Percentiles rank a stretch among this genome's conserved stretches.
Evolutionary conservation across 35 echinoderm and acorn worm genomes (phyloP).

Genomic region (Lytechinus variegatus): DNA sequence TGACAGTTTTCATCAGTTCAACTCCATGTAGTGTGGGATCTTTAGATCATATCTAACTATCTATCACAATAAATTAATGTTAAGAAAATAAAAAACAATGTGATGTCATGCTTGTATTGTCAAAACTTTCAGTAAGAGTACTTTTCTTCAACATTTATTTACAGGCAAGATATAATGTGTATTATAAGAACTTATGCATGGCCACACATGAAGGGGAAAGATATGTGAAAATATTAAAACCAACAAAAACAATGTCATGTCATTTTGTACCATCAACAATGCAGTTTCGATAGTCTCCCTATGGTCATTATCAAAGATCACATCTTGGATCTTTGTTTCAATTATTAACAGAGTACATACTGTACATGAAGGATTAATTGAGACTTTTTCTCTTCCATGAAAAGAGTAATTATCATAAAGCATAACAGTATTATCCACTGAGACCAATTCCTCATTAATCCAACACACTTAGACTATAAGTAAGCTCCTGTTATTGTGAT

Average conservation of each 20-base stretch:
- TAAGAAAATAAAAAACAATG: not conserved
- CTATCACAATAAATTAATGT: not conserved
- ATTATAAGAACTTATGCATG: not conserved
- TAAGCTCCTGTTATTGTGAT: not conserved
- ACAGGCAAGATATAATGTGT: not conserved
- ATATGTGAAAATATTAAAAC: not conserved
- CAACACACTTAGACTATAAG: not conserved
- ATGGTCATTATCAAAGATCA: not conserved
- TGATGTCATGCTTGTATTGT: not conserved
- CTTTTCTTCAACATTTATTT: conserved; percentile 6
- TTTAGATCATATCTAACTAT: not conserved
- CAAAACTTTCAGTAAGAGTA: not conserved
- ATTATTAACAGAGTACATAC: not conserved
- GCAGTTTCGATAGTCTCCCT: not conserved
- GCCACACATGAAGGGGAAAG: not conserved
- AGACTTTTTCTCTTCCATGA: not conserved
- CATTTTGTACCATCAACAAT: too few relatives aligned
- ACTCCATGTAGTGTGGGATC: not conserved
- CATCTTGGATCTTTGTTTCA: not conserved
- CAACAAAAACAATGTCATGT: too few relatives aligned
- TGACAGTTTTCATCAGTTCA: not conserved
- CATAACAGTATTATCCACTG: not conserved
- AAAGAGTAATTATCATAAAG: not conserved
- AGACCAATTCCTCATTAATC: not conserved
- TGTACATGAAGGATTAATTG: not conserved